Evolutionary conservation across 2,113 vertebrate species (phyloP), one percentile per base, ranked within the genome.

Genomic region (Colaptes auratus): DNA sequence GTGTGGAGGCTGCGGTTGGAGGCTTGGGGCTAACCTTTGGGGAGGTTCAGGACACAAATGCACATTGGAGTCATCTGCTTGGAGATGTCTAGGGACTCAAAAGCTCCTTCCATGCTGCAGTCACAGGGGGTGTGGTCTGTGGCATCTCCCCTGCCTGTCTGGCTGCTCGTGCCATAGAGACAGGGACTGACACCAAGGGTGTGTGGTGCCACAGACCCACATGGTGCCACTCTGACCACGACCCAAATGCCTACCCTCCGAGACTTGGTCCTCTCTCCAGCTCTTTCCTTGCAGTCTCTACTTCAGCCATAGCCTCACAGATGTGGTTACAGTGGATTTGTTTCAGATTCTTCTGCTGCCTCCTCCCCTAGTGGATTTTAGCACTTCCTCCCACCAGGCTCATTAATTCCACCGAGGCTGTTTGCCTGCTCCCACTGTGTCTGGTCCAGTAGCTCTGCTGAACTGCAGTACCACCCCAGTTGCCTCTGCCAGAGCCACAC

Each of bases 341-440:
- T 69, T 95, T 36, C 77, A 77, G 73, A 81, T 88, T 90, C 76
- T 92, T 25, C 83, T 83, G 80, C 83, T 92, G 91, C 73, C 89
- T 95, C 61, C 33, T 56, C 65, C 83, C 36, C 64, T 44, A 36
- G 65, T 59, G 81, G 73, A 75, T 90, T 94, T 92, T 75, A 89
- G 58, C 78, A 67, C 65, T 77, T 86, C 80, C 65, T 83, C 80
- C 80, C n/a, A 56, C 67, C 69, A 28, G 27, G 50, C 59, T 82
- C 60, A 76, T 76, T 90, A 90, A 89, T 77, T 90, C 76, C 64
- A 65, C 64, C 46, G 21, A 33, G 23, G 48, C 79, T 92, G 59
- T 69, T 89, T 90, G 86, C 15, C 44, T 80, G 39, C 76, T 90
- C 75, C 50, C 0, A 0, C 64, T 76, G 27, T 82, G 74, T 53